Percentiles rank a stretch among this genome's conserved stretches.
These are phyloP conservation scores for Morone saxatilis DNA, from an alignment of 2,113 vertebrate species.

Conservation along the genomic window DNA sequence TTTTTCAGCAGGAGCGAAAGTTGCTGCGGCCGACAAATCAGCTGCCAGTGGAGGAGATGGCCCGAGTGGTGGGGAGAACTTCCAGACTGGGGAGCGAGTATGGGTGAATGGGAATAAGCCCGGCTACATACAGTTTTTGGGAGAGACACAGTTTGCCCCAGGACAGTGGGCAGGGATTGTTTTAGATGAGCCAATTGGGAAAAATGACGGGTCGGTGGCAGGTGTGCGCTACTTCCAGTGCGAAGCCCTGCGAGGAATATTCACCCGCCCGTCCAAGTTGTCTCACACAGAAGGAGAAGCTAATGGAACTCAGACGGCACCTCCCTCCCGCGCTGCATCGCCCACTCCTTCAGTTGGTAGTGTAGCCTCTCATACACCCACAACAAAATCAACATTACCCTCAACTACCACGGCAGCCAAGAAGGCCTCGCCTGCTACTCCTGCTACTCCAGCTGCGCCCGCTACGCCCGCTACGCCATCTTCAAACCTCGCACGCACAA, in stretches of 20 bases:
- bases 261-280: constrained; percentile 96
- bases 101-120: constrained; percentile 99
- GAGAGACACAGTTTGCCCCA: constrained; percentile 97
- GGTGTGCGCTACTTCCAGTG: constrained; percentile 98
- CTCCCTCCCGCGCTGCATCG: constrained; percentile 87
- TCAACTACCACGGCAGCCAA: constrained; percentile 64
- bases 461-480: constrained; percentile 83
- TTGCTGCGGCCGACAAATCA: constrained; percentile 81
- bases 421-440: constrained; percentile 58
- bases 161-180: constrained; percentile 99
- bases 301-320: constrained; percentile 88
- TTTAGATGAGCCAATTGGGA: constrained; percentile 96
- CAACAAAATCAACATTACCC: constrained; percentile 65
- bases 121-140: constrained; percentile 94
- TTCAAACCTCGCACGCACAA: constrained; percentile 90
- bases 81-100: constrained; percentile 93
- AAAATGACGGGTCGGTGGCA: constrained; percentile 97
- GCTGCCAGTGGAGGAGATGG: constrained; percentile 77
- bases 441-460: constrained; percentile 75
- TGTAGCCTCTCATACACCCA: constrained; percentile 66
- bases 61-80: constrained; percentile 89
- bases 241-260: constrained; percentile 93
- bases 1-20: constrained; percentile 81
- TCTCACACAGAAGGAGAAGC: constrained; percentile 91
- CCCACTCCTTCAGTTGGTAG: constrained; percentile 86